Evolutionary conservation across 1,140 invertebrate species (phyloP).

Genomic region (Bombus picipes): DNA sequence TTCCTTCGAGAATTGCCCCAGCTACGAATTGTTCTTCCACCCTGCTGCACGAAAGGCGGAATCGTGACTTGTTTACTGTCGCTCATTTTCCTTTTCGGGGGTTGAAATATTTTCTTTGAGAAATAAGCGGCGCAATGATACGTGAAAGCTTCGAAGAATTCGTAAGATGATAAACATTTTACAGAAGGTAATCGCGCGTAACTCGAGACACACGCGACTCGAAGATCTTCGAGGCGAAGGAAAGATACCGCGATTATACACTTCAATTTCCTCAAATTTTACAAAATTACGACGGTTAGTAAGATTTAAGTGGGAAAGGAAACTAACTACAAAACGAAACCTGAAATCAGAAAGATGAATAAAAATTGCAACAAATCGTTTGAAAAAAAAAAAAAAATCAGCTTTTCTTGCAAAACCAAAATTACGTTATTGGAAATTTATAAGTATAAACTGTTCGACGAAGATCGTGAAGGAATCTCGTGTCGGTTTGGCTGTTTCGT

Average conservation of each 20-base stretch:
- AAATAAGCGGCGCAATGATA: neutral
- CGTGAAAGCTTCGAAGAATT: neutral
- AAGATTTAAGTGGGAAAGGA: too few relatives aligned
- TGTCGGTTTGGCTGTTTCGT: neutral
- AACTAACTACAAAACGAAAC: too few relatives aligned
- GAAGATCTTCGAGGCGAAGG: too few relatives aligned
- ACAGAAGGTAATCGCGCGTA: too few relatives aligned
- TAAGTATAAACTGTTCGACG: neutral
- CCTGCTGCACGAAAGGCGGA: neutral
- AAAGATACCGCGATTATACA: too few relatives aligned
- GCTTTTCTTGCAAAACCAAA: neutral
- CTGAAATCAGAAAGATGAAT: neutral
- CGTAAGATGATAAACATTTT: neutral
- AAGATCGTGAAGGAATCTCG: neutral
- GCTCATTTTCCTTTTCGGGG: neutral
- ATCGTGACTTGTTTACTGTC: neutral
- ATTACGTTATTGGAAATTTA: neutral
- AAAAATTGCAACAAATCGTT: neutral
- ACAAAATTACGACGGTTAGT: too few relatives aligned
- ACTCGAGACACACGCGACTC: too few relatives aligned
- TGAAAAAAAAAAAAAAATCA: neutral
- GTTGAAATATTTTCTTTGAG: neutral
- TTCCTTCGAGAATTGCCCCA: slow-evolving; percentile 25
- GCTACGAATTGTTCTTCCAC: neutral
- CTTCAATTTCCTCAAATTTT: too few relatives aligned